Percentiles rank a stretch among this genome's conserved stretches.
Conservation (phyloP, 2,797 vertebrate genomes). For the Oreortyx pictus region DNA sequence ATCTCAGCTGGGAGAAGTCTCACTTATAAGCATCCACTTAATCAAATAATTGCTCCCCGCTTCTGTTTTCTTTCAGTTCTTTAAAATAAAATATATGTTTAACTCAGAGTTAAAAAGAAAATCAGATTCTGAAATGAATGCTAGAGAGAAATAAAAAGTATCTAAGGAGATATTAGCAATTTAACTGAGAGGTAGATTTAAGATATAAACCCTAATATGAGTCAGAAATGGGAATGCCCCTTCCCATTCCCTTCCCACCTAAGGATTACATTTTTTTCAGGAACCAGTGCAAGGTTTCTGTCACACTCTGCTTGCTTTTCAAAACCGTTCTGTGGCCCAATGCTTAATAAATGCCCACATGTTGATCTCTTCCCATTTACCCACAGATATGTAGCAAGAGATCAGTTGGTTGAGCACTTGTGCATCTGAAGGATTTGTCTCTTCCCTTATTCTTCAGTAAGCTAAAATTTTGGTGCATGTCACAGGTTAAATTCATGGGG, state of each 20-base stretch:
- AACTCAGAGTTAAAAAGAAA: neutral
- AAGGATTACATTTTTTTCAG: neutral
- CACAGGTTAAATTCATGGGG: neutral
- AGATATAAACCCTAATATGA: neutral
- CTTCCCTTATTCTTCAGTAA: neutral
- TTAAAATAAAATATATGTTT: neutral
- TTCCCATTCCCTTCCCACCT: neutral
- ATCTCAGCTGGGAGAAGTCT: neutral
- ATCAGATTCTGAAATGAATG: neutral
- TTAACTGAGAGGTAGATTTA: neutral
- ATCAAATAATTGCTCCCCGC: slow-evolving; percentile 18
- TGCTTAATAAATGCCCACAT: neutral
- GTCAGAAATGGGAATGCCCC: neutral
- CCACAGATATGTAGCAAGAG: neutral
- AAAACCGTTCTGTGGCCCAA: neutral
- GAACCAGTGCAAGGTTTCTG: neutral
- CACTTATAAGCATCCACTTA: neutral
- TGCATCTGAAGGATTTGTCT: neutral
- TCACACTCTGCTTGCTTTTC: neutral
- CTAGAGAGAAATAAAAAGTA: neutral
- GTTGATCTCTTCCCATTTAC: neutral
- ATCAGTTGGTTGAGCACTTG: neutral
- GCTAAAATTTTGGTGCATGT: neutral
- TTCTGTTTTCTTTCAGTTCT: neutral
- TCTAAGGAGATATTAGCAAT: neutral